phyloP scores from a whole-genome alignment of 2,888 invertebrate genomes.

The Seladonia tumulorum region DNA sequence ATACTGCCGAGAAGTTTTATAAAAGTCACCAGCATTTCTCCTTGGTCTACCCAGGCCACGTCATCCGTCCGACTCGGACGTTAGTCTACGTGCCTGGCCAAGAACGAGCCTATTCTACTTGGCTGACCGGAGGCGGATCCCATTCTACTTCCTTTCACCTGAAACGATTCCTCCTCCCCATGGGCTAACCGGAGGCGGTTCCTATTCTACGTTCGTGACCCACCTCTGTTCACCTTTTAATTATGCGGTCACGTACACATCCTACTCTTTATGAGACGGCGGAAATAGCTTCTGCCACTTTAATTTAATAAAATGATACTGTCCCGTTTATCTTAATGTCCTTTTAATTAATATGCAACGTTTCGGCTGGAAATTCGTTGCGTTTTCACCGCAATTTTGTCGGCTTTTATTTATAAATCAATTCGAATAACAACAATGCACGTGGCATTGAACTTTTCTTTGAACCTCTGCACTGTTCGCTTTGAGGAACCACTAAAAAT shows the following conservation, averaged over 20 bases:
- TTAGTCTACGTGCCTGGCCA: neutral
- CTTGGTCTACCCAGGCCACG: neutral
- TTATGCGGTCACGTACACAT: neutral
- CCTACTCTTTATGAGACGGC: neutral
- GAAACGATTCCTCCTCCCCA: neutral
- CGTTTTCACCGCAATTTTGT: neutral
- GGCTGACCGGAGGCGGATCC: slow-evolving; percentile 4
- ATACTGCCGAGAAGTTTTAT: neutral
- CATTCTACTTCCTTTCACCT: neutral
- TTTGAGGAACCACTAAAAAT: neutral
- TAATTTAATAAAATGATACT: neutral
- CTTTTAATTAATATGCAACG: neutral
- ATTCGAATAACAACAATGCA: neutral
- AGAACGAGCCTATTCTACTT: slow-evolving; percentile 1
- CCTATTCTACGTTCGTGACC: neutral
- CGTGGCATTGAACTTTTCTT: neutral
- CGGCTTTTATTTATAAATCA: neutral
- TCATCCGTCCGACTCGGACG: neutral
- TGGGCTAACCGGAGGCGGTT: neutral
- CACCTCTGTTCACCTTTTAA: slow-evolving; percentile 1
- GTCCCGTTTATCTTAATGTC: neutral
- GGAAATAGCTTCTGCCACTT: neutral
- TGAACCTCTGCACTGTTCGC: neutral
- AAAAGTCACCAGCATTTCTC: neutral
- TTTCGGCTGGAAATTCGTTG: neutral